Evolutionary conservation across 2,888 invertebrate genomes (phyloP).

Genomic region (Cremastinae sp.): DNA sequence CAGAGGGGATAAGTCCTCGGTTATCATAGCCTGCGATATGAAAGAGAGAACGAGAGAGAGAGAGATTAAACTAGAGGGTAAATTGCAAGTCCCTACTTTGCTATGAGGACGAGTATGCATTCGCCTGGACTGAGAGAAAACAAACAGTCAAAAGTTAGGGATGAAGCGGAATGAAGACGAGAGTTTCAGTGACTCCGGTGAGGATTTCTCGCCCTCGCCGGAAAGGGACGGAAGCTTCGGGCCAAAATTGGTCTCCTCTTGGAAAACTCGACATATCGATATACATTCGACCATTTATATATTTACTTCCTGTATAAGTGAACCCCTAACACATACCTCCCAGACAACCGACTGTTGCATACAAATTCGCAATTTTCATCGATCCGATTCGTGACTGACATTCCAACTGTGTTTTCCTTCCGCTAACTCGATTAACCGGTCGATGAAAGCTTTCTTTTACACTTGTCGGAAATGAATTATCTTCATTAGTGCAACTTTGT

Average conservation of each 20-base stretch:
- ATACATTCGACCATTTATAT: no score
- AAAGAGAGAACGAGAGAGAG: conserved; percentile 19
- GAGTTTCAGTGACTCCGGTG: conserved; percentile 38
- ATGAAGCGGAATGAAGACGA: conserved; percentile 59
- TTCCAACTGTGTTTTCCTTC: conserved; percentile 22
- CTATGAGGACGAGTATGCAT: conserved; percentile 32
- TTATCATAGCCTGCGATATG: conserved; percentile 16
- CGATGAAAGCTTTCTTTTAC: no score
- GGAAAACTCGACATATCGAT: conserved; percentile 2
- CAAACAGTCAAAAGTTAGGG: conserved; percentile 28
- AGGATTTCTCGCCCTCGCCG: conserved; percentile 33
- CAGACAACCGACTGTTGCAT: conserved; percentile 58
- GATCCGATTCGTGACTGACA: conserved; percentile 26
- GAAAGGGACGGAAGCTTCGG: conserved; percentile 47
- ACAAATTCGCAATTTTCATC: conserved; percentile 37
- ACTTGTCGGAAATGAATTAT: no score
- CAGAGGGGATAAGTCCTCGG: conserved; percentile 28
- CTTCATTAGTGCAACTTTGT: no score
- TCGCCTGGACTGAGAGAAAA: conserved; percentile 24
- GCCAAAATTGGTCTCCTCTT: conserved; percentile 14
- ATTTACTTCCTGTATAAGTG: no score
- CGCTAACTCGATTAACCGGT: conserved; percentile 6
- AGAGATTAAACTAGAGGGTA: conserved; percentile 47
- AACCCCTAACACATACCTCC: conserved; percentile 14
- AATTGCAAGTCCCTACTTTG: conserved; percentile 63